Evolutionary conservation across 2,888 invertebrate genomes (phyloP), one percentile per base, ranked within the genome.

Genomic region (Phortica magna): DNA sequence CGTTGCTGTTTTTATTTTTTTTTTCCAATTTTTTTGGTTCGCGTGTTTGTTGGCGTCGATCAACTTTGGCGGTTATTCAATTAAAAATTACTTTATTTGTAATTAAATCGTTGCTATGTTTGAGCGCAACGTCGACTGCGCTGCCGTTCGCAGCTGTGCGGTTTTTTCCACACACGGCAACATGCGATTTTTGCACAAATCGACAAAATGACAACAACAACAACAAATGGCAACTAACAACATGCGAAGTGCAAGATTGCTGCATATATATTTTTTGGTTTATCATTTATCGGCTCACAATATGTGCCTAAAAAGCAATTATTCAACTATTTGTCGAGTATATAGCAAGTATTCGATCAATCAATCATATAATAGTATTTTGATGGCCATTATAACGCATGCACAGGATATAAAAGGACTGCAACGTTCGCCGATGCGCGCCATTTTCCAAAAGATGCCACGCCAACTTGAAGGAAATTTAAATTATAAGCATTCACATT

Each of bases 41-140:
- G 65, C 65, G 12, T 22, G 48, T 31, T 10, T 65, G n/a, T 65
- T 73, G 67, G 19, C 39, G 74, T 82, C 82, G 83, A 85, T 84
- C 84, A 83, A 83, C 83, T 84, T 84, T 84, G 82, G 86, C 84
- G 89, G 90, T 88, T 89, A 90, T 90, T 89, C 89, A 90, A 89
- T 89, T 90, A 90, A 89, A 90, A 90, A 89, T 89, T 90, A 90
- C 89, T 89, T 90, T 88, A 88, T 89, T 89, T 88, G 89, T 88
- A 90, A 90, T 89, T 90, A 89, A 89, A 89, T 90, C 87, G 87
- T 85, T 87, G 81, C 82, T 71, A 55, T 55, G n/a, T 68, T 68
- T 42, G 43, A 48, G 22, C 43, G 19, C 68, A 72, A 17, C 73
- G 43, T 61, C 43, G 31, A 17, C 70, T 17, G 70, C 53, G 53